Evolutionary conservation across 2,888 invertebrate genomes (phyloP), one percentile per base, ranked within the genome.

Genomic region (Macaria liturata): DNA sequence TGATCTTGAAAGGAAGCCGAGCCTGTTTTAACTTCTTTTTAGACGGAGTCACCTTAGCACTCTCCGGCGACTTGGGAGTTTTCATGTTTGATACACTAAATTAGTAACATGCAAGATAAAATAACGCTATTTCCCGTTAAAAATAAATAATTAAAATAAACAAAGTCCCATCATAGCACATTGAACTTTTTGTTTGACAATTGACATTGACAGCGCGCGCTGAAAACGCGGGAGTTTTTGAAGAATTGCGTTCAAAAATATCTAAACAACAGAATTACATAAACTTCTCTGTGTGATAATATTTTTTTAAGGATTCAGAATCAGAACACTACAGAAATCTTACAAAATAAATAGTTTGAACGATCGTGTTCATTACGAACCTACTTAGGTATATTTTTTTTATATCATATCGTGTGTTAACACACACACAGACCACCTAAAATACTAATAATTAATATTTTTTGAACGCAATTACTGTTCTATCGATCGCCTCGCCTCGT

Each of bases 21-120:
- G 94, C 93, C 79, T 94, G 94, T 65, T 92, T 93, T 54, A 94
- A 78, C 72, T 94, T 94, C 75, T 94, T 94, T 75, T 88, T 90
- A 8, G 90, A 87, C 40, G 91, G 91, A 46, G 89, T 91, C 66
- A 86, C 75, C 67, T 86, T 85, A 51, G 74, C 75, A 64, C 75
- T 80, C 57, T 82, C 84, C 8, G 86, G 82, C 9, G 85, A 81
- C 67, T 86, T 87, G 49, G 72, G 83, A 59, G 86, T 82, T 80
- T 90, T 90, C 91, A 90, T 91, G 54, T 68, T 85, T 66, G 59
- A 60, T 60, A 46, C 30, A 54, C 49, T 59, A 61, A 57, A 62
- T 45, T 57, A 62, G 60, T 58, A 56, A 59, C 49, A 62, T 59
- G 45, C 61, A 70, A 63, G 68, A 67, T 69, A 60, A 68, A 60